Evolutionary conservation across 1,140 invertebrate species (phyloP).

Genomic region (Acromyrmex heyeri): DNA sequence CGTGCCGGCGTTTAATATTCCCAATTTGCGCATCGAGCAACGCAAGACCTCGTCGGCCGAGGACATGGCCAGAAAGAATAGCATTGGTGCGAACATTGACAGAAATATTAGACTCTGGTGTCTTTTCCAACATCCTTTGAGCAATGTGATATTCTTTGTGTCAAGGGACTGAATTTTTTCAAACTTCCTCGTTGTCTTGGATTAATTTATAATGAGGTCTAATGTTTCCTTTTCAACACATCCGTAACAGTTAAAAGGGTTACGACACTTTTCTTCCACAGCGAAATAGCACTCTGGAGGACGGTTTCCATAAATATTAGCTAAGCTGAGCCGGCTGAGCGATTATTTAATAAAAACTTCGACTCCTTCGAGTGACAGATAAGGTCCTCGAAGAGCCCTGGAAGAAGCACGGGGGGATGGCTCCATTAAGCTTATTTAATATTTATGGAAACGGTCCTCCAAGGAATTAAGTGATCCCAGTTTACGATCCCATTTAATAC

Average conservation of each 20-base stretch:
- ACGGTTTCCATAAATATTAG: slow-evolving; percentile 14
- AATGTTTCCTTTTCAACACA: neutral
- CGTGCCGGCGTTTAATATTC: slow-evolving; percentile 94
- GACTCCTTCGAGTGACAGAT: slow-evolving; percentile 1
- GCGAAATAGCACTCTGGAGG: neutral
- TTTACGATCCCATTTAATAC: neutral
- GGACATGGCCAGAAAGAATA: slow-evolving; percentile 95
- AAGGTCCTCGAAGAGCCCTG: neutral
- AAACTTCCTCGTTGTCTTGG: neutral
- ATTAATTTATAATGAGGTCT: neutral
- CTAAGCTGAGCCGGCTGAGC: neutral
- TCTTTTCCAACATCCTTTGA: neutral
- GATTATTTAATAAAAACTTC: slow-evolving; percentile 2
- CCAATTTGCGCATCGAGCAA: slow-evolving; percentile 93
- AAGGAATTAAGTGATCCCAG: neutral
- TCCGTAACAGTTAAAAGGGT: neutral
- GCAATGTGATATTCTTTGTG: neutral
- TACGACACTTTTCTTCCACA: neutral
- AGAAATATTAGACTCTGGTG: neutral
- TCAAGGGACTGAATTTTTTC: neutral
- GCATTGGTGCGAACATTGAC: slow-evolving; percentile 87
- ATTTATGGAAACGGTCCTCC: slow-evolving; percentile 30
- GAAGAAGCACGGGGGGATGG: neutral
- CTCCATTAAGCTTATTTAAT: slow-evolving; percentile 26
- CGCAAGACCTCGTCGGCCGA: slow-evolving; percentile 95